Evolutionary conservation across 2,888 invertebrate species (phyloP).

Genomic region (Epinotia brunnichana): DNA sequence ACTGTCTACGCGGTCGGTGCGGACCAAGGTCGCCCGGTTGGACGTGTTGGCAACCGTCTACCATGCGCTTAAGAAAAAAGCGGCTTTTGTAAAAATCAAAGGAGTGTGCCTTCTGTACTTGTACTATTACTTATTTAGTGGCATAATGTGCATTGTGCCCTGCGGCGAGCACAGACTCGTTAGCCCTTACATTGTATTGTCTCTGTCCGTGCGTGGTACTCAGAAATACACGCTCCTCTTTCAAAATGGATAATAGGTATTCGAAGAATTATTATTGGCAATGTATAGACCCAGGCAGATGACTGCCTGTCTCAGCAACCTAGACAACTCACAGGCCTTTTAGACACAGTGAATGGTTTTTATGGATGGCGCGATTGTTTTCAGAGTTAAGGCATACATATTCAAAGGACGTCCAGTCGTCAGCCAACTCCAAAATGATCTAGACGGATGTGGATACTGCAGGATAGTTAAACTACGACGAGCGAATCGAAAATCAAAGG

Average conservation of each 20-base stretch:
- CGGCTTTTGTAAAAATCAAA: no score
- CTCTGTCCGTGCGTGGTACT: background rate
- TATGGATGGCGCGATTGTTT: background rate
- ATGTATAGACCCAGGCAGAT: background rate
- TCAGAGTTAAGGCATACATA: conserved; percentile 1
- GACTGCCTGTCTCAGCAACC: background rate
- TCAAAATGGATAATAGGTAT: no score
- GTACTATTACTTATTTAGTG: no score
- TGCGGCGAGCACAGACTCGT: background rate
- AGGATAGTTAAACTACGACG: background rate
- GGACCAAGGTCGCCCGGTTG: no score
- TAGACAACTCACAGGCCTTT: background rate
- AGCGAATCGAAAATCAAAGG: no score
- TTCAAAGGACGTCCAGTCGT: background rate
- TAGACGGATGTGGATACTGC: background rate
- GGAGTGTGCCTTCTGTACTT: no score
- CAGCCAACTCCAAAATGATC: background rate
- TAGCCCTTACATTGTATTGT: background rate
- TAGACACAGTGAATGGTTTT: background rate
- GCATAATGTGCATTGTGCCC: background rate
- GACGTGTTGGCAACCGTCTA: no score
- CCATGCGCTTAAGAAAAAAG: no score
- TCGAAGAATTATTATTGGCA: background rate
- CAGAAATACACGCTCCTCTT: background rate
- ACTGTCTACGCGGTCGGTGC: no score